These are phyloP conservation scores for Carcina quercana DNA, from an alignment of 2,888 invertebrate species.

Conservation along the genomic window DNA sequence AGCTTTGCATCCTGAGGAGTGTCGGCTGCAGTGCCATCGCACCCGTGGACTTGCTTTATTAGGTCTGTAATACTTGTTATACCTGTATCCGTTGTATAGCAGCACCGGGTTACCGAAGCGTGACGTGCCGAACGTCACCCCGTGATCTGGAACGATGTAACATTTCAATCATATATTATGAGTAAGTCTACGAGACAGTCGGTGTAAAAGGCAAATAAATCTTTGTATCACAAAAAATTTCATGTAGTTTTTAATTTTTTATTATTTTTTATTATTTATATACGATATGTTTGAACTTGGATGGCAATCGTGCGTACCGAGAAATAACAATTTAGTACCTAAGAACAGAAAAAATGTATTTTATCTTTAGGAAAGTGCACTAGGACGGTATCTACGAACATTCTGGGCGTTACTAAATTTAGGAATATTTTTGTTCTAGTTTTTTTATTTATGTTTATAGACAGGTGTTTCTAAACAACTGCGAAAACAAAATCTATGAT, in stretches of 20 bases:
- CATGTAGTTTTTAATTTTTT: background rate
- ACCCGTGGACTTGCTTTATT: too few species aligned
- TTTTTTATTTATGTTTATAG: too few species aligned
- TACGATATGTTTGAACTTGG: background rate
- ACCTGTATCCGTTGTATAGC: conserved; percentile 17
- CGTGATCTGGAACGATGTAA: conserved; percentile 9
- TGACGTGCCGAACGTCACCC: conserved; percentile 13
- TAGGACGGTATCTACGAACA: too few species aligned
- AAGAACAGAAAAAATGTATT: too few species aligned
- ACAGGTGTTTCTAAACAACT: too few species aligned
- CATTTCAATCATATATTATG: background rate
- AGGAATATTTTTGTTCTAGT: too few species aligned
- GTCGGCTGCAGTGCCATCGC: too few species aligned
- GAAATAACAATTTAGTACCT: too few species aligned
- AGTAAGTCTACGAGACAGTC: background rate
- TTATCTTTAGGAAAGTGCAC: too few species aligned
- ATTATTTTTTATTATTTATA: background rate
- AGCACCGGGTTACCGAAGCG: conserved; percentile 21
- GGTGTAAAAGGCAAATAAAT: background rate
- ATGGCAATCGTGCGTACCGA: background rate
- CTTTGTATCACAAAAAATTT: background rate
- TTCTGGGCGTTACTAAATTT: too few species aligned
- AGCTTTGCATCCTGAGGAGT: background rate
- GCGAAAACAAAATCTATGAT: too few species aligned
- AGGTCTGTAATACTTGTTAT: conserved; percentile 15